Percentiles rank a stretch among this genome's conserved stretches.
Evolutionary conservation across 2,797 vertebrate genomes (phyloP).

Genomic region (Fundulus diaphanus): DNA sequence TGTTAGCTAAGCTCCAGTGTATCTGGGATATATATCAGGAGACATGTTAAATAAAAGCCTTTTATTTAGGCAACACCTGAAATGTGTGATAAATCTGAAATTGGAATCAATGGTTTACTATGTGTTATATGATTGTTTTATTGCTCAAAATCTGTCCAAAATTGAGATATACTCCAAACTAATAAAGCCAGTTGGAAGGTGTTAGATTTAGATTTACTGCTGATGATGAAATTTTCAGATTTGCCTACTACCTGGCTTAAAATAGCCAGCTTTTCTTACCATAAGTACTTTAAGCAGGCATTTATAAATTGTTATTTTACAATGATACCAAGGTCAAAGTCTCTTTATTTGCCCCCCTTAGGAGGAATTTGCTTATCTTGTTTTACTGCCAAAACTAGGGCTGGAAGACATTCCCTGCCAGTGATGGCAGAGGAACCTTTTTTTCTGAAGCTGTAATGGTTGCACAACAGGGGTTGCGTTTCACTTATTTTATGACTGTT

Average conservation of each 20-base stretch:
- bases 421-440: constrained; percentile 38
- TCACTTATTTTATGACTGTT: constrained; percentile 71
- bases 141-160: constrained; percentile 34
- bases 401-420: constrained; percentile 55
- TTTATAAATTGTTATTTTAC: constrained; percentile 52
- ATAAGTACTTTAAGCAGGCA: constrained; percentile 18
- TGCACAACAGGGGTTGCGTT: constrained; percentile 74
- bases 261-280: constrained; percentile 14
- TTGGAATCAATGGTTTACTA: constrained; percentile 28
- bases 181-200: constrained; percentile 44
- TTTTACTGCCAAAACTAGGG: constrained; percentile 37
- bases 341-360: too few species aligned
- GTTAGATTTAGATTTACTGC: constrained; percentile 40
- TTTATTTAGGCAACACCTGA: constrained; percentile 30
- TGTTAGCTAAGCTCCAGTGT: constrained; percentile 7
- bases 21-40: constrained; percentile 26
- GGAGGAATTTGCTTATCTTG: constrained; percentile 56
- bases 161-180: constrained; percentile 26
- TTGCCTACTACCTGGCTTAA: constrained; percentile 48
- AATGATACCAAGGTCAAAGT: too few species aligned
- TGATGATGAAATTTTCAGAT: constrained; percentile 44
- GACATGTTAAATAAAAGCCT: constrained; percentile 8
- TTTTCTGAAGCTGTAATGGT: constrained; percentile 64
- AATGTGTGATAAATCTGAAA: constrained; percentile 39
- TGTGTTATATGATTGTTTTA: constrained; percentile 18